Conservation (phyloP, 64 coral and sea anemone genomes). For the Stichodactyla helianthus region DNA sequence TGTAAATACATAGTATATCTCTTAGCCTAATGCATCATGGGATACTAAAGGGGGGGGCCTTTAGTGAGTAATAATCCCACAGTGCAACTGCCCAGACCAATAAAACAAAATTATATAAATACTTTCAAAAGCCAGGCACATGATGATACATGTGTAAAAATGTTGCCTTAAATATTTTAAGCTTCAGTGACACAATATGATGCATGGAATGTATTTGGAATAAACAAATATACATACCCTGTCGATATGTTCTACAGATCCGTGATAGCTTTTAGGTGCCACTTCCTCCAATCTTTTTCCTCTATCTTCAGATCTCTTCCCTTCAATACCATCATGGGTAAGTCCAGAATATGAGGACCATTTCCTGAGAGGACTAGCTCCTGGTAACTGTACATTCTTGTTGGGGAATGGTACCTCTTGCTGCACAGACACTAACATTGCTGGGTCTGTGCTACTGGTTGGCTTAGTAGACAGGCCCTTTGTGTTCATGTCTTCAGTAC, state of each 20-base stretch:
- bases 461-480: neutral
- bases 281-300: neutral
- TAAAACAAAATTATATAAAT: neutral
- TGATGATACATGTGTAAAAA: too few species aligned
- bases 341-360: conserved; percentile 20
- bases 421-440: neutral
- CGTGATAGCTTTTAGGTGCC: neutral
- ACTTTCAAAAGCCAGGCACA: neutral
- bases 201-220: too few species aligned
- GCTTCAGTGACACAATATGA: too few species aligned
- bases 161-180: too few species aligned
- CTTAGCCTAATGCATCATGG: too few species aligned
- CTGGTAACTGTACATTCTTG: neutral
- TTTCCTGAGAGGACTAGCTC: neutral
- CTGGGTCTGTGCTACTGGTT: neutral
- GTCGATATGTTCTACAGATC: neutral
- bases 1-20: too few species aligned
- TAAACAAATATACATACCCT: neutral
- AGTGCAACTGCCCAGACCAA: neutral
- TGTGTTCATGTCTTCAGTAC: neutral
- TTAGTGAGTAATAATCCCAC: too few species aligned
- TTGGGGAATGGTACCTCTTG: neutral
- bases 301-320: neutral
- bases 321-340: neutral
- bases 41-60: too few species aligned